phyloP scores from a whole-genome alignment of 2,888 invertebrate genomes.

The Brachyopa scutellaris region DNA sequence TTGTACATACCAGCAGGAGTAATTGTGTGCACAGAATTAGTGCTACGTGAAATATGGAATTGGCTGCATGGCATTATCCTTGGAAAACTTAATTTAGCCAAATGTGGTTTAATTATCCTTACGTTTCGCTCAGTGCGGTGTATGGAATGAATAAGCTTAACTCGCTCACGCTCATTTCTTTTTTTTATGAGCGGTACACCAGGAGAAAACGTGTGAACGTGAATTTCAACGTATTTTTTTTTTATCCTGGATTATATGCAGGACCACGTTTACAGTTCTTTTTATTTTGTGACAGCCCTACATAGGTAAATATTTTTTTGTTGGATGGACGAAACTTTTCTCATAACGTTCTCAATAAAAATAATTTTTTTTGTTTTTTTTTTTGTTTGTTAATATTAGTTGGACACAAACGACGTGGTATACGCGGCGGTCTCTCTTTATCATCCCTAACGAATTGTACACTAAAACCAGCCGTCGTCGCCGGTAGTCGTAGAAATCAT shows the following conservation, averaged over 20 bases:
- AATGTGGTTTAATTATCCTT: conserved; percentile 55
- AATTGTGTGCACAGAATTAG: conserved; percentile 44
- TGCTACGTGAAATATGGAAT: conserved; percentile 45
- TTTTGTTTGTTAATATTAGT: conserved; percentile 43
- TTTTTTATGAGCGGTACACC: conserved; percentile 21
- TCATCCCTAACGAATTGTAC: conserved; percentile 30
- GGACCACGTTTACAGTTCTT: conserved; percentile 35
- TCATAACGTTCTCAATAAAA: conserved; percentile 57
- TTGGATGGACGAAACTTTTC: conserved; percentile 17
- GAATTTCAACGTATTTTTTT: not conserved
- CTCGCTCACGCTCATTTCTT: not conserved
- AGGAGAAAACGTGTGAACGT: conserved; percentile 25
- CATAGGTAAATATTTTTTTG: conserved; percentile 21
- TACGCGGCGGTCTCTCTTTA: conserved; percentile 32
- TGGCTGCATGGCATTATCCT: conserved; percentile 23
- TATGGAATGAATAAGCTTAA: conserved; percentile 5
- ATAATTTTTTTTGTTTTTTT: conserved; percentile 10
- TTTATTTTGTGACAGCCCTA: not conserved
- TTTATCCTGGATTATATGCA: conserved; percentile 32
- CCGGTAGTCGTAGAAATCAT: not conserved
- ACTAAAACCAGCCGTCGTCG: conserved; percentile 34
- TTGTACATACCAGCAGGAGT: not conserved
- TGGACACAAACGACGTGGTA: conserved; percentile 40
- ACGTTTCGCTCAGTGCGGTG: not conserved
- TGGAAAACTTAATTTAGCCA: conserved; percentile 43